Conservation (phyloP, 2,888 invertebrate species). For the Hermaeophaga mercurialis region DNA sequence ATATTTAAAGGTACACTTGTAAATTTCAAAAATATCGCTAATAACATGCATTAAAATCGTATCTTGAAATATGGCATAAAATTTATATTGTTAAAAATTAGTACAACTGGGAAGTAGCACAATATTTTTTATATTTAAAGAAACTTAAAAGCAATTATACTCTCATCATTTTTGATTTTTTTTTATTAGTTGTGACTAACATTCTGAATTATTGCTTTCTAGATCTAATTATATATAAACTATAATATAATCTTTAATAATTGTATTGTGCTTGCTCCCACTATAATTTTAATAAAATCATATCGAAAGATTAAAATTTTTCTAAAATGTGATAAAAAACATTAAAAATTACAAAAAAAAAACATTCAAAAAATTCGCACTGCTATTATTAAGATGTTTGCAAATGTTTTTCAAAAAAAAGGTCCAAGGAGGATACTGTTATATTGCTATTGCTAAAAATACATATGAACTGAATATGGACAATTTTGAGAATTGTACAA, state of each 20-base stretch:
- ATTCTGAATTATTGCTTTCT: no score
- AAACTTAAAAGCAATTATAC: no score
- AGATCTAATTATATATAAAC: no score
- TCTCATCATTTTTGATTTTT: not conserved
- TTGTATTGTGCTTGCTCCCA: constrained; percentile 18
- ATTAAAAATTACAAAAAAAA: constrained; percentile 27
- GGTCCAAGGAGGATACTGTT: no score
- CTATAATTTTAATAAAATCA: constrained; percentile 28
- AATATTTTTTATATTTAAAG: constrained; percentile 23
- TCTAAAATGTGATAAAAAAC: constrained; percentile 28
- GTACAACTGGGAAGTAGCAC: constrained; percentile 17
- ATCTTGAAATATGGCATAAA: constrained; percentile 38
- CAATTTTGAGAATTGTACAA: no score
- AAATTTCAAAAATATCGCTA: constrained; percentile 9
- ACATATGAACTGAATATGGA: no score
- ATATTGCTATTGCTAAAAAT: no score
- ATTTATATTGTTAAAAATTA: constrained; percentile 17
- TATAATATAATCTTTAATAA: no score
- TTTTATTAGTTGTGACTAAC: not conserved
- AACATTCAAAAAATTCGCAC: constrained; percentile 13
- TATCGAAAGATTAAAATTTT: constrained; percentile 27
- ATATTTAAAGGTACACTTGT: constrained; percentile 33
- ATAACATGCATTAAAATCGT: constrained; percentile 28
- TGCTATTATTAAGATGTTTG: constrained; percentile 6
- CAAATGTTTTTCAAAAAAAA: no score